Base-by-base conservation (phyloP, 2,113 vertebrate species). In the Notothenia coriiceps region DNA sequence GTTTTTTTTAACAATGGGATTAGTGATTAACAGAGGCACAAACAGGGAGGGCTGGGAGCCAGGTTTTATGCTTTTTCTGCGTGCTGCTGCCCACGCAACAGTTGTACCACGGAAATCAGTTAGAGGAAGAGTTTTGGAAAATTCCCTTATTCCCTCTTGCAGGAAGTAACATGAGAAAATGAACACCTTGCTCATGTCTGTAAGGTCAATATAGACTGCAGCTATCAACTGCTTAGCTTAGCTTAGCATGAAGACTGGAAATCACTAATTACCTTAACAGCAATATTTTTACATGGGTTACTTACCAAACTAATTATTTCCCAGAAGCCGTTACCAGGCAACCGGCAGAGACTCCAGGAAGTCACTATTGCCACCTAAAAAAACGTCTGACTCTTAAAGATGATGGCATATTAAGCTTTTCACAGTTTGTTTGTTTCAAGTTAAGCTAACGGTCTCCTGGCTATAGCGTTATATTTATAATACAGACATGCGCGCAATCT, bases 1-100 rank as follows among this genome's bases (percentile, higher is more conserved):
- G 87, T 60, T 64, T 86, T 40, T 75, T 75, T 64, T 56, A 82
- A 85, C 29, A 17, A 20, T 46, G 29, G 66, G 44, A 66, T 84
- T 74, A 59, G 66, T 63, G 44, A 64, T 72, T 56, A 68, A 66
- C 29, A 44, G 69, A 63, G 51, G 25, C 18, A 55, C 72, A 57
- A 46, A 84, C 46, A 52, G 18, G 13, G 20, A 69, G 50, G 0
- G 20, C 25, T 18, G 10, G 8, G 10, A 54, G 33, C 29, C 15
- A 61, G 51, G 46, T 6, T 35, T 35, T 35, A 60, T 82, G 52
- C 5, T 70, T 64, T 63, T 59, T 25, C 22, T 33, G 14, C 25
- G 66, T 46, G 4, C 44, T 64, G 47, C 62, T 50, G 54, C 66
- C 66, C 25, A 49, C 2, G 25, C 49, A 75, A 15, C 7, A 35